Conservation (phyloP, 2,888 invertebrate species). For the Shargacucullia verbasci region DNA sequence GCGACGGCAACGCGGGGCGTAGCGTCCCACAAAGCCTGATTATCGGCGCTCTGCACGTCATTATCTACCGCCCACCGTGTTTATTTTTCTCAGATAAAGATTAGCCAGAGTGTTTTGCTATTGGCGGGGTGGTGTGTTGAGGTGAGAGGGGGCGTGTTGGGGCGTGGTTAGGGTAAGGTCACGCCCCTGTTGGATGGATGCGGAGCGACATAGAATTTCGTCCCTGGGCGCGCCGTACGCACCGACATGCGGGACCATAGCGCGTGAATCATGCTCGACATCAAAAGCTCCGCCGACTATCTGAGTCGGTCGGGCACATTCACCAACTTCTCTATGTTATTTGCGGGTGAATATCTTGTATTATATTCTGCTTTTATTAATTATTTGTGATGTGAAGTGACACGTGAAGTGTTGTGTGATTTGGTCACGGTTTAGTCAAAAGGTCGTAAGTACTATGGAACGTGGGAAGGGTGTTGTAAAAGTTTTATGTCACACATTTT, state of each 20-base stretch:
- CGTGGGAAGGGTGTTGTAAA: conserved; percentile 8
- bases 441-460: conserved; percentile 61
- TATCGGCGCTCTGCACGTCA: conserved; percentile 82
- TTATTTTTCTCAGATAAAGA: conserved; percentile 89
- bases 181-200: conserved; percentile 39
- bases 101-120: conserved; percentile 84
- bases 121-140: conserved; percentile 78
- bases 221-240: conserved; percentile 67
- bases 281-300: conserved; percentile 97
- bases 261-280: conserved; percentile 93
- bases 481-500: not conserved
- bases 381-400: conserved; percentile 67
- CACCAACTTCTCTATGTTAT: conserved; percentile 98
- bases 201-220: conserved; percentile 31
- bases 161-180: conserved; percentile 69
- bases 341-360: conserved; percentile 92
- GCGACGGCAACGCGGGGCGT: conserved; percentile 77
- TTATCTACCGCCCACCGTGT: conserved; percentile 87
- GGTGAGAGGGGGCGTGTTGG: conserved; percentile 70
- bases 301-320: conserved; percentile 96
- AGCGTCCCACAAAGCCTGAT: conserved; percentile 86
- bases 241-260: conserved; percentile 73
- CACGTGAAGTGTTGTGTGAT: conserved; percentile 59
- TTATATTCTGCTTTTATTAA: conserved; percentile 55
- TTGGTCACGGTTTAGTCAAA: conserved; percentile 41